These are phyloP conservation scores for Trypoxylon attenuatum DNA, from an alignment of 2,888 invertebrate genomes.

Conservation along the genomic window DNA sequence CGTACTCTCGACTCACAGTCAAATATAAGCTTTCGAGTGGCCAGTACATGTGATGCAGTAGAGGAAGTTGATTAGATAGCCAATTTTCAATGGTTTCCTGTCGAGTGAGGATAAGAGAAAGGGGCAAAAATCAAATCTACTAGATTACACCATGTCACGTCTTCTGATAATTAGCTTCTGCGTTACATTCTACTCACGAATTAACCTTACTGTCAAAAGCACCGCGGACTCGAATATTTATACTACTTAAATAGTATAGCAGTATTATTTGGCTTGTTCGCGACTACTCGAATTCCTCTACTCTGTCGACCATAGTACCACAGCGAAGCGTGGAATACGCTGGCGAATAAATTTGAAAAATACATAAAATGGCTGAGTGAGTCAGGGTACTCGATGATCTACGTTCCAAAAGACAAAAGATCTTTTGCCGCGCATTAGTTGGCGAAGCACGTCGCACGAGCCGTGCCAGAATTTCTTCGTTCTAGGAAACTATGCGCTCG, in stretches of 20 bases:
- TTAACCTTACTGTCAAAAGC: too few species aligned
- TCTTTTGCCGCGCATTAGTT: slow-evolving; percentile 3
- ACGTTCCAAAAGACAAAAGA: not conserved
- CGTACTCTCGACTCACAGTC: not conserved
- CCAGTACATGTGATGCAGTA: not conserved
- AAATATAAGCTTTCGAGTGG: not conserved
- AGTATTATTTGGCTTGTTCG: too few species aligned
- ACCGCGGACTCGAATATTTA: too few species aligned
- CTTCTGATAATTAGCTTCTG: slow-evolving; percentile 13
- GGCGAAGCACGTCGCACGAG: slow-evolving; percentile 4
- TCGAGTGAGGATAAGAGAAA: slow-evolving; percentile 13
- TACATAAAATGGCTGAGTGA: too few species aligned
- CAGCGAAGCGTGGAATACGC: too few species aligned
- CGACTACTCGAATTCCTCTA: too few species aligned
- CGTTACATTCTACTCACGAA: too few species aligned
- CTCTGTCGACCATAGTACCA: too few species aligned
- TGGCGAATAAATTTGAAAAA: too few species aligned
- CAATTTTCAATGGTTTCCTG: slow-evolving; percentile 36
- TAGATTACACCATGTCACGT: slow-evolving; percentile 1
- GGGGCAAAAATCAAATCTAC: slow-evolving; percentile 11
- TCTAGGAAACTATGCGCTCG: slow-evolving; percentile 47
- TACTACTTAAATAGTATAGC: too few species aligned
- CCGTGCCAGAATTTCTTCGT: slow-evolving; percentile 38
- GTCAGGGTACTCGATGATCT: too few species aligned
- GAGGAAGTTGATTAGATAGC: slow-evolving; percentile 43